phyloP scores from a whole-genome alignment of 2,797 vertebrate genomes.

The Sebastes glaucus region DNA sequence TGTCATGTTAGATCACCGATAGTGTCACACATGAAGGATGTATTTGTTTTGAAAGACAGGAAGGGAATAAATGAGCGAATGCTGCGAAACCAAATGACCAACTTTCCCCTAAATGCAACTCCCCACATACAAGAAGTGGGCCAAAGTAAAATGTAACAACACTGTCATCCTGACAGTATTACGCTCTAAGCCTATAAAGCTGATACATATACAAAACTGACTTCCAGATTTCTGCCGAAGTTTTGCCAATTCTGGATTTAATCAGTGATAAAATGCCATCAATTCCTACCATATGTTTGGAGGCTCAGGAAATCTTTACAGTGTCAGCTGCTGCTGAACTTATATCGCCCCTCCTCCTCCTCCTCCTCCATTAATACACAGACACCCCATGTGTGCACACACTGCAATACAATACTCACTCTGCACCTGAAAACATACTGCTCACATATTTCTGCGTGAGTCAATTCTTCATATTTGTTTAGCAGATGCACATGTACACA shows the following conservation, averaged over 20 bases:
- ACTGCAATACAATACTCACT: slow-evolving; percentile 35
- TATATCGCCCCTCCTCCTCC: slow-evolving; percentile 21
- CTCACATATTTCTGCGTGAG: slow-evolving; percentile 1
- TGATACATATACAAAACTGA: slow-evolving; percentile 28
- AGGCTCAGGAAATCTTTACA: slow-evolving; percentile 63
- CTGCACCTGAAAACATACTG: slow-evolving; percentile 37
- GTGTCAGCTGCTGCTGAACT: slow-evolving; percentile 65
- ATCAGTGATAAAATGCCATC: slow-evolving; percentile 72
- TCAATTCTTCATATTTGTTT: slow-evolving; percentile 19
- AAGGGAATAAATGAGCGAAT: not conserved
- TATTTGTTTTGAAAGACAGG: slow-evolving; percentile 1
- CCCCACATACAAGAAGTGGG: slow-evolving; percentile 5
- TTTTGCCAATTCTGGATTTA: slow-evolving; percentile 65
- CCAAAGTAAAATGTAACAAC: slow-evolving; percentile 5
- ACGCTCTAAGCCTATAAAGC: slow-evolving; percentile 29
- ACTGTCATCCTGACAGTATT: slow-evolving; percentile 30
- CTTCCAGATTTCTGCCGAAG: slow-evolving; percentile 54
- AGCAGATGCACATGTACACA: slow-evolving; percentile 19
- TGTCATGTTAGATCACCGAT: slow-evolving; percentile 17
- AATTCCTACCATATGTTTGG: slow-evolving; percentile 71
- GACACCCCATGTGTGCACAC: slow-evolving; percentile 16
- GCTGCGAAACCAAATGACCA: not conserved
- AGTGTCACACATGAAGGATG: slow-evolving; percentile 2
- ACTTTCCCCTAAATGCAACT: not conserved
- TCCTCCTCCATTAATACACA: slow-evolving; percentile 18